Evolutionary conservation across 2,888 invertebrate species (phyloP).

Genomic region (Cephonodes hylas): DNA sequence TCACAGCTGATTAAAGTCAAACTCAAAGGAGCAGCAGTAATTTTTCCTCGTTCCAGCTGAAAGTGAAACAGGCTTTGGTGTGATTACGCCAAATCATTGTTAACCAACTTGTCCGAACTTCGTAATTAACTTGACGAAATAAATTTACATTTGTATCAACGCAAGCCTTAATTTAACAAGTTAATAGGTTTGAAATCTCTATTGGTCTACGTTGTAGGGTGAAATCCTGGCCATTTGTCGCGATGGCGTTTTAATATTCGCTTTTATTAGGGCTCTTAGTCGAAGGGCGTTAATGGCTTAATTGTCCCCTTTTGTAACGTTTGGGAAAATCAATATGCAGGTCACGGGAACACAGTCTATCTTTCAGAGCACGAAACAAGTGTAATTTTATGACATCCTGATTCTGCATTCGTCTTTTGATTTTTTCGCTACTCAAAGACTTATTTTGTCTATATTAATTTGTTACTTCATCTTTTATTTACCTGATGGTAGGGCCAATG

Average conservation of each 20-base stretch:
- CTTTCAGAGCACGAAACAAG: too few species aligned
- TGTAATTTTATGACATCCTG: too few species aligned
- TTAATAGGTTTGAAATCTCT: conserved; percentile 1
- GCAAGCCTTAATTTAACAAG: not conserved
- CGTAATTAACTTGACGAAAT: not conserved
- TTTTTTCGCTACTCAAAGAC: too few species aligned
- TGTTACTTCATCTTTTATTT: too few species aligned
- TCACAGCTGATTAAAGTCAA: not conserved
- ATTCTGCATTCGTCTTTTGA: too few species aligned
- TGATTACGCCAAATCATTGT: conserved; percentile 14
- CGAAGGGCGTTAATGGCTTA: not conserved
- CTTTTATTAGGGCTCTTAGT: not conserved
- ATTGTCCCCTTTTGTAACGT: not conserved
- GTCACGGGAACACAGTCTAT: too few species aligned
- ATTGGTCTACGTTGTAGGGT: not conserved
- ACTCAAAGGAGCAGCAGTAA: not conserved
- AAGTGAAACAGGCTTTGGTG: not conserved
- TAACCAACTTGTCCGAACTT: conserved; percentile 6
- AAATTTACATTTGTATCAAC: conserved; percentile 7
- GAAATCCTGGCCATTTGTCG: not conserved
- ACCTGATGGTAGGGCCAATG: too few species aligned
- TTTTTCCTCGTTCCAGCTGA: not conserved
- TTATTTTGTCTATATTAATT: too few species aligned
- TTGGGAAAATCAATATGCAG: not conserved
- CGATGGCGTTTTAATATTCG: not conserved